Evolutionary conservation across 2,797 vertebrate species (phyloP).

Genomic region (Hylomyscus alleni): DNA sequence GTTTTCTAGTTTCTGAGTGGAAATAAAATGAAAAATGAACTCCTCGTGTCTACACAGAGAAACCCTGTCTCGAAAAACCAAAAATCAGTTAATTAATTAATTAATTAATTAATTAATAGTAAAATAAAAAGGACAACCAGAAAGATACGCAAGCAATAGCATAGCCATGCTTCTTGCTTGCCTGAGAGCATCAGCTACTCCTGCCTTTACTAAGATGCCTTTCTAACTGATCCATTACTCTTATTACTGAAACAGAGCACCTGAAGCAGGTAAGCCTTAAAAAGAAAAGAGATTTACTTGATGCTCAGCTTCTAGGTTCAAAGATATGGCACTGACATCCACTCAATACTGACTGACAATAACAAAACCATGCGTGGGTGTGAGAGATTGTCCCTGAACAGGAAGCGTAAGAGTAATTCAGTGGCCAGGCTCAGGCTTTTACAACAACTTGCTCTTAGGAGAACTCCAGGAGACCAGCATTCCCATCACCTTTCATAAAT

Average conservation of each 20-base stretch:
- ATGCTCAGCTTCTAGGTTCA: neutral
- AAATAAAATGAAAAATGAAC: neutral
- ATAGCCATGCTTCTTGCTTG: neutral
- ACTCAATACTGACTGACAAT: neutral
- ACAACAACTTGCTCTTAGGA: neutral
- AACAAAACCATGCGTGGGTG: too few species aligned
- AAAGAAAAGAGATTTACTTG: neutral
- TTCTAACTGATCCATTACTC: neutral
- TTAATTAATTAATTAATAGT: neutral
- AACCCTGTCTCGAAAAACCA: neutral
- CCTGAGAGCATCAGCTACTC: neutral
- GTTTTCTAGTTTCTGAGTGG: neutral
- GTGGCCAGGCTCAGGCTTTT: neutral
- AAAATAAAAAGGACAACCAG: neutral
- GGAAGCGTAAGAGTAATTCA: neutral
- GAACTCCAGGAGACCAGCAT: neutral
- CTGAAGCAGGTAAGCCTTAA: neutral
- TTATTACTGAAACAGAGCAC: neutral
- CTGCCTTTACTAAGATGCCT: neutral
- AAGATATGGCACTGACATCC: neutral
- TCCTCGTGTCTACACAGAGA: neutral
- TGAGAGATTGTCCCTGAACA: neutral
- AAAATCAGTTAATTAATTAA: neutral
- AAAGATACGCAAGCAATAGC: neutral
- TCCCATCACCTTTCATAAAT: neutral